A percentile compares a stretch with the other conserved stretches of the same genome.
phyloP scores from a whole-genome alignment of 2,888 invertebrate species.

The Dynastes grantii region DNA sequence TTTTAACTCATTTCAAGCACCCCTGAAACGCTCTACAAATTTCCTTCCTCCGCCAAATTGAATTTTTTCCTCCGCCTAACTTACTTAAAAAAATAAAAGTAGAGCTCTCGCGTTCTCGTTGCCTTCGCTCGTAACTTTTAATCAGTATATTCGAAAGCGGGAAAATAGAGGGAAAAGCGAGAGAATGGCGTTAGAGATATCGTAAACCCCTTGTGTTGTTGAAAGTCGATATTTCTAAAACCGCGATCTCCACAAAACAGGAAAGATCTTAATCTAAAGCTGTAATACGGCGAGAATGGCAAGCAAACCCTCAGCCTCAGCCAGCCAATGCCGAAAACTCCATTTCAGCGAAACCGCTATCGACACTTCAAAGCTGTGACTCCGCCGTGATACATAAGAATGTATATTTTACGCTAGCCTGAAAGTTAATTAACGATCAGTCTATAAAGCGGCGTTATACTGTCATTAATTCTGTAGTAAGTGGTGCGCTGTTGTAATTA shows the following conservation, averaged over 20 bases:
- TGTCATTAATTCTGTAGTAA: not conserved
- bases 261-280: conserved; percentile 43
- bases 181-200: conserved; percentile 20
- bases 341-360: conserved; percentile 36
- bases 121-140: conserved; percentile 4
- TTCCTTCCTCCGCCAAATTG: not conserved
- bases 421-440: not conserved
- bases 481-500: not conserved
- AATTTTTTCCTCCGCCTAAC: not conserved
- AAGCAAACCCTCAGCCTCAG: not conserved
- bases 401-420: not conserved
- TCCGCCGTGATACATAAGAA: not conserved
- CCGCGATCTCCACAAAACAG: conserved; percentile 30
- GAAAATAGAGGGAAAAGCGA: conserved; percentile 21
- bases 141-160: conserved; percentile 7
- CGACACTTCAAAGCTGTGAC: conserved; percentile 26
- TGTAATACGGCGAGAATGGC: conserved; percentile 26
- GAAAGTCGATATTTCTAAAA: conserved; percentile 32
- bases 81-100: conserved; percentile 1
- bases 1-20: no score
- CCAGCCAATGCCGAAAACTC: conserved; percentile 10
- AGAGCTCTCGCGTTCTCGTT: not conserved
- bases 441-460: not conserved
- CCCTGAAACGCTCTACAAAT: not conserved
- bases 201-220: conserved; percentile 28